Evolutionary conservation across 2,797 vertebrate species (phyloP), one percentile per base, ranked within the genome.

Genomic region (Carcharodon carcharias): DNA sequence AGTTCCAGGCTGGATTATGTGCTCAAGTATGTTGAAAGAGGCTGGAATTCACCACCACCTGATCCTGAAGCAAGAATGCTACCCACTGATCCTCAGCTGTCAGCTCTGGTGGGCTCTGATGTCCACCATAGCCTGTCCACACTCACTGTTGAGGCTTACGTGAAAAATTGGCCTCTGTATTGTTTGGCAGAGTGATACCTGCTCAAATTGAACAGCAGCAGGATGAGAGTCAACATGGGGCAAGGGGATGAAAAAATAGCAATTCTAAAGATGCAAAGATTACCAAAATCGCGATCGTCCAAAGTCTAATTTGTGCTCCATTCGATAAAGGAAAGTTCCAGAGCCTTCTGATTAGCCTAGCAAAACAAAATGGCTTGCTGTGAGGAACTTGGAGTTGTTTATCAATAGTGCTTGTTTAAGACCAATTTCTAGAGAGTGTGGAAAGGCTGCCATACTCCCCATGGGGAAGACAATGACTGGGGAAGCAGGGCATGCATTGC

Each of bases 321-420:
- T 92, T 92, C 18, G 8, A 63, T 92, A 92, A 92, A 40, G 61
- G 35, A 45, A 63, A 1, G 18, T 63, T n/a, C 28, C 18, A 58
- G 12, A 31, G 87, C 23, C 23, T 58, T 89, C 50, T 56, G 54
- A 58, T 58, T 23, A 18, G 31, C 58, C 89, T 40, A n/a, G 35
- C 35, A 11, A 65, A 40, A 63, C 89, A 92, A 40, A 63, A n/a
- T 63, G 89, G 16, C 89, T 63, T n/a, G 35, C 58, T 65, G 89
- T 40, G 58, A 92, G 89, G 89, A 92, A 92, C 92, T 63, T 92
- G 77, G 77, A 82, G n/a, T 82, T 82, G 58, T n/a, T 92, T 92
- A 92, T 92, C 58, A 92, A 35, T 63, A 0, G 31, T 63, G 89
- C 61, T 92, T 92, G 89, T 40, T 92, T 92, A 7, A 63, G 16